Evolutionary conservation across 2,888 invertebrate species (phyloP).

Genomic region (Exocentrus adspersus): DNA sequence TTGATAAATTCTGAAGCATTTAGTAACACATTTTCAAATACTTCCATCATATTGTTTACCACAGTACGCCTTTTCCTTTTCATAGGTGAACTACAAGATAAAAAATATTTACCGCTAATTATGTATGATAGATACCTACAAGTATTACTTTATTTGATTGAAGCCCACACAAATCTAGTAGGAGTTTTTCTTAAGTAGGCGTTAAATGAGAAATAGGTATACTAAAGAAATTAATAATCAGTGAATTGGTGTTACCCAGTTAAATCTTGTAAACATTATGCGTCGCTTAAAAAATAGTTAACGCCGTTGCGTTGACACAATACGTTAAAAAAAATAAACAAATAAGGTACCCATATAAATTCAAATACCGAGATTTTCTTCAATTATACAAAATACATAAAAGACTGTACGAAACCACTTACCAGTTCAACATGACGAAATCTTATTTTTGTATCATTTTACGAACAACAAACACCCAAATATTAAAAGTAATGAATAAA

Average conservation of each 20-base stretch:
- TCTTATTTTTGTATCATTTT: constrained; percentile 21
- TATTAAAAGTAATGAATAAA: constrained; percentile 9
- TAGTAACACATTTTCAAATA: constrained; percentile 67
- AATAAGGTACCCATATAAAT: no score
- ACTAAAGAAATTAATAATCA: constrained; percentile 14
- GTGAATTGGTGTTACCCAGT: constrained; percentile 13
- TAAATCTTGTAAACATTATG: constrained; percentile 9
- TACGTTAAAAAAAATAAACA: constrained; percentile 41
- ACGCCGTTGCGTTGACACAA: constrained; percentile 18
- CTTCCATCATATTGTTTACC: constrained; percentile 53
- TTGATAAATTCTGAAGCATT: constrained; percentile 74
- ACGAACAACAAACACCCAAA: neutral
- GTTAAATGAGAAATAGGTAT: constrained; percentile 30
- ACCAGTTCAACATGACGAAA: constrained; percentile 36
- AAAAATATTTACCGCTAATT: constrained; percentile 37
- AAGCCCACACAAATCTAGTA: constrained; percentile 47
- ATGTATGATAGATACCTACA: constrained; percentile 35
- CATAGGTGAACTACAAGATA: constrained; percentile 41
- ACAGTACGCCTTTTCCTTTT: constrained; percentile 43
- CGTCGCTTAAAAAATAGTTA: no score
- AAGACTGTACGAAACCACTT: constrained; percentile 21
- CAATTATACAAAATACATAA: neutral
- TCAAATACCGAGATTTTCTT: constrained; percentile 33
- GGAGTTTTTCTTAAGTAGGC: constrained; percentile 48
- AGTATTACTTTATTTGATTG: constrained; percentile 44